Conservation (phyloP, 2,888 invertebrate genomes). For the Altica lythri region DNA sequence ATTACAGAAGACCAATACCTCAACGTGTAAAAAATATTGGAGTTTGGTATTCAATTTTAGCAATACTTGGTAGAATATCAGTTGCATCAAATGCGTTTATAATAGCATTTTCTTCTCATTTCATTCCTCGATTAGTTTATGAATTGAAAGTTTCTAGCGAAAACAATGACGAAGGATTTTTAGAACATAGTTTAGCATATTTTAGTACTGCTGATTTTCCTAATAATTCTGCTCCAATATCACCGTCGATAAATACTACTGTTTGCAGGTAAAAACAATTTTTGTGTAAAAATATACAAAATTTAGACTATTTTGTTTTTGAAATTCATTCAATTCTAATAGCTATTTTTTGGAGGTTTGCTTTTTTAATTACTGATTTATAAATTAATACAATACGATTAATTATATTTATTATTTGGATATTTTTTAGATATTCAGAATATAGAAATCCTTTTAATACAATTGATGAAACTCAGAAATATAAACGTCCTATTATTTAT, state of each 20-base stretch:
- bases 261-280: constrained; percentile 65
- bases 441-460: constrained; percentile 66
- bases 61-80: constrained; percentile 73
- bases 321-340: too few relatives aligned
- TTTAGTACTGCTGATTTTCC: constrained; percentile 69
- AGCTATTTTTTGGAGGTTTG: too few relatives aligned
- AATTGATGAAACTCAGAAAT: constrained; percentile 58
- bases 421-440: constrained; percentile 70
- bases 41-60: constrained; percentile 77
- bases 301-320: too few relatives aligned
- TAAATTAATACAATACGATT: too few relatives aligned
- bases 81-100: constrained; percentile 76
- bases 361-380: too few relatives aligned
- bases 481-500: constrained; percentile 68
- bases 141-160: constrained; percentile 54
- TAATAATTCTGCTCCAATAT: constrained; percentile 50
- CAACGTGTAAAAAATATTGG: constrained; percentile 77
- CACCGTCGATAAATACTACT: constrained; percentile 45
- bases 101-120: constrained; percentile 84
- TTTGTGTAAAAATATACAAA: too few relatives aligned
- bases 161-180: constrained; percentile 64
- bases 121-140: constrained; percentile 79
- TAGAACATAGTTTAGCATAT: constrained; percentile 70
- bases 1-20: constrained; percentile 74
- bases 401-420: not conserved